Evolutionary conservation across 2,888 invertebrate species (phyloP), one percentile per base, ranked within the genome.

Genomic region (Rhyacophila evoluta): DNA sequence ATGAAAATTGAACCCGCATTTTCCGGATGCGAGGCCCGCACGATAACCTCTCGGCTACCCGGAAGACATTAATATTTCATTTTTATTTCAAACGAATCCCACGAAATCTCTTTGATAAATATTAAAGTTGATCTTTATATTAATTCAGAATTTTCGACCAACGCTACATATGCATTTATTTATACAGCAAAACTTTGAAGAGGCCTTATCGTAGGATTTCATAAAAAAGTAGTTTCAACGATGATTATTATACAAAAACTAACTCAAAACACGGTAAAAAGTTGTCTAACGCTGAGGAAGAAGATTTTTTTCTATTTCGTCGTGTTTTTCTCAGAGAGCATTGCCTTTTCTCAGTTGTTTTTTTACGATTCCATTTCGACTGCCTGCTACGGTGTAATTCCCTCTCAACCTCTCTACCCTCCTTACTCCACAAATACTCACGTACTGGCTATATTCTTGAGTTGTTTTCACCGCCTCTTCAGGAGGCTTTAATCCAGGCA

Each of bases 251-350:
- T 55, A 55, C 8, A 55, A 55, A 55, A 55, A 55, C 55, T 55
- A 19, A 10, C 2, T 3, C 6, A 8, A 55, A 19, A 2, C 55
- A 55, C 55, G 1, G 19, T 55, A 55, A 55, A 55, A 55, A 55
- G 55, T 55, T 55, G 55, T 55, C 55, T 19, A 55, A 55, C 55
- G 19, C 55, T 55, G 55, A 55, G 25, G 55, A 19, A 10, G 12
- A 55, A 55, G 55, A 8, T 19, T 55, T 55, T 55, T 55, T 55
- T 25, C 19, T 19, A 19, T 19, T 55, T 55, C 19, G 15, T 19
- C 55, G 55, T 55, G 55, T 55, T 55, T 55, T 55, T 55, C 55
- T 55, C 19, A 55, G 55, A 55, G 55, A 55, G 55, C 55, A 55
- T 55, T 55, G 55, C 55, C 55, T 55, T 6, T 33, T 33, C 55